Base-by-base conservation (phyloP, 2,113 vertebrate species). In the Calyptommatus sinebrachiatus region DNA sequence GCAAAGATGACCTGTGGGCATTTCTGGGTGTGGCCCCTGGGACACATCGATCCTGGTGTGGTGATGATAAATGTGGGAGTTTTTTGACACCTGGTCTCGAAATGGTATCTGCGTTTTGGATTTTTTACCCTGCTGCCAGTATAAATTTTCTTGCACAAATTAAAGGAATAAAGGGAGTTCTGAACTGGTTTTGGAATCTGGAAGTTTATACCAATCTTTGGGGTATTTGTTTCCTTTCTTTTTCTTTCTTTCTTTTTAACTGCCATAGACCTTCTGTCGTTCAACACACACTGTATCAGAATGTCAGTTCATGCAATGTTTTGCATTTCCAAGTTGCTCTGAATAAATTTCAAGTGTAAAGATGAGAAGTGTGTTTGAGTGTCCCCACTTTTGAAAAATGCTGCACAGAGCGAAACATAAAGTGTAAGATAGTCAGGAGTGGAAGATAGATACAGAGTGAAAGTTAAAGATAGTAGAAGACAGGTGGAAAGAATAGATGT, bases 1-100 rank as follows among this genome's bases (percentile, higher is more conserved):
- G 82, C 93, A 95, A 35, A 94, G 94, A 93, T 96, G 92, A 95
- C 72, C 67, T 88, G 77, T 22, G 76, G 85, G 75, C 63, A 48
- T 78, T 80, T 66, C 80, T 86, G 80, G 22, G 67, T 53, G 31
- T 45, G 5, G 0, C 0, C 0, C 1, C 60, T 26, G 45, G 12
- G 76, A 41, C 35, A 41, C 69, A 46, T 67, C 57, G 65, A 26
- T 67, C 46, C 18, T 45, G 60, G 35, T 61, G 12, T 22, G 50
- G 74, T 79, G 84, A 68, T 82, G 41, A 16, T 45, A 70, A 50
- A 60, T 28, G 46, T 0, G 0, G 84, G 78, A 67, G 57, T 63
- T 83, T 81, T 57, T 41, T 41, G 35, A 41, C 35, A 41, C 35
- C 35, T 77, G 69, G 60, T 57, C 26, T 82, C 53, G 63, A 74